Evolutionary conservation across 1,140 invertebrate species (phyloP), one percentile per base, ranked within the genome.

Genomic region (Penaeus indicus): DNA sequence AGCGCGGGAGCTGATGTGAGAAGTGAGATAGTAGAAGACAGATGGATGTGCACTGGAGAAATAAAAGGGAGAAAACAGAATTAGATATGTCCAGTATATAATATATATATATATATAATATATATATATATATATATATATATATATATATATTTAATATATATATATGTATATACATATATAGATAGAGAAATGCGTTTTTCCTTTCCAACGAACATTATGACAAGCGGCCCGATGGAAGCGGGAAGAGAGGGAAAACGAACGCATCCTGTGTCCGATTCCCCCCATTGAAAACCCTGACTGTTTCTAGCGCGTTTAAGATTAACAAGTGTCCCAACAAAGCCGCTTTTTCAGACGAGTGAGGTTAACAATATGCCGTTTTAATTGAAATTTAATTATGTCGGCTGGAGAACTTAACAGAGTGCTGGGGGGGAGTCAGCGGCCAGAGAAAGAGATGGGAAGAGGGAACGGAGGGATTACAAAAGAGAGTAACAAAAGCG

Each of bases 341-440:
- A 72, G 86, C 25, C 47, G 62, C 78, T 81, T 81, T 87, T 87
- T 87, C 79, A 67, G 64, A 77, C 79, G 80, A 64, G 79, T 27
- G 67, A 88, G 79, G 79, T 72, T 72, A 82, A 83, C 86, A 88
- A 78, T 88, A 54, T 88, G 86, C 62, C 72, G 80, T 88, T 88
- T 83, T 88, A 83, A 88, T 83, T 88, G 86, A 88, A 75, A 82
- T 83, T 88, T 88, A 72, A 88, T 88, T 83, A 82, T 88, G 86
- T 78, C 80, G 22, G 67, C 22, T 75, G 79, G 60, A 83, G 69
- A 42, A 60, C 42, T 21, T 16, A 54, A 38, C 80, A 21, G 38
- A 18, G 62, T 21, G 61, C 13, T 10, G n/a, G 22, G 25, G 13
- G 54, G 67, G 27, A 60, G 61, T 25, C 25, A 61, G 60, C n/a